These are phyloP conservation scores for Cacoxenus indagator DNA, from an alignment of 2,888 invertebrate genomes.

Conservation along the genomic window DNA sequence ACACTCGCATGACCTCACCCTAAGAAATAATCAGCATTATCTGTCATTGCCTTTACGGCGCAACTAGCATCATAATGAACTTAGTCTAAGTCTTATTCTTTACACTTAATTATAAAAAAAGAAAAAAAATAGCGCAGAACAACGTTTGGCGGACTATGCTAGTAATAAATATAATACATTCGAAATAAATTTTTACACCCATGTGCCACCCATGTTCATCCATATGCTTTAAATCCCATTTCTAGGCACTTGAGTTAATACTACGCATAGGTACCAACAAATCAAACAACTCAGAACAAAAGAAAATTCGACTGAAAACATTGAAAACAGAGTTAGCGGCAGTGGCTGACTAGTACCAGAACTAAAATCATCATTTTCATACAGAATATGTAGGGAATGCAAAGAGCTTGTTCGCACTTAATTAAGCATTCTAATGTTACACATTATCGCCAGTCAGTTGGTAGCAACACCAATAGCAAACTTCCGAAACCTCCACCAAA, in stretches of 20 bases:
- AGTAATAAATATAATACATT: too few species aligned
- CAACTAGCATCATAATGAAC: too few species aligned
- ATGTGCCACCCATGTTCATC: too few species aligned
- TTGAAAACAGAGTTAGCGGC: background rate
- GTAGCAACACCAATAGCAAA: background rate
- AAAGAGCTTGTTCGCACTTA: constrained; percentile 7
- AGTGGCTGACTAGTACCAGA: background rate
- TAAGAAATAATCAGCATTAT: too few species aligned
- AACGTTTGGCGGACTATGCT: too few species aligned
- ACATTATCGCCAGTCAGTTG: constrained; percentile 4
- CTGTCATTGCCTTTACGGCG: too few species aligned
- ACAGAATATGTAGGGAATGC: background rate
- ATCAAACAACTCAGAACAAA: background rate
- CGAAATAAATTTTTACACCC: too few species aligned
- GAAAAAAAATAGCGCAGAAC: too few species aligned
- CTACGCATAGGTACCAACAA: background rate
- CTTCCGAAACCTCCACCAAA: background rate
- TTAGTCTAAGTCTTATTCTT: too few species aligned
- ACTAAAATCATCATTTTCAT: background rate
- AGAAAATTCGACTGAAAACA: background rate
- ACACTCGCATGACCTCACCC: too few species aligned
- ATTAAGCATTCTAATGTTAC: constrained; percentile 13
- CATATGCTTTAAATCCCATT: too few species aligned
- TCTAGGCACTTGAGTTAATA: background rate
- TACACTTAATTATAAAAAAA: too few species aligned